Evolutionary conservation across 2,888 invertebrate species (phyloP), one percentile per base, ranked within the genome.

Genomic region (Leptura quadrifasciata): DNA sequence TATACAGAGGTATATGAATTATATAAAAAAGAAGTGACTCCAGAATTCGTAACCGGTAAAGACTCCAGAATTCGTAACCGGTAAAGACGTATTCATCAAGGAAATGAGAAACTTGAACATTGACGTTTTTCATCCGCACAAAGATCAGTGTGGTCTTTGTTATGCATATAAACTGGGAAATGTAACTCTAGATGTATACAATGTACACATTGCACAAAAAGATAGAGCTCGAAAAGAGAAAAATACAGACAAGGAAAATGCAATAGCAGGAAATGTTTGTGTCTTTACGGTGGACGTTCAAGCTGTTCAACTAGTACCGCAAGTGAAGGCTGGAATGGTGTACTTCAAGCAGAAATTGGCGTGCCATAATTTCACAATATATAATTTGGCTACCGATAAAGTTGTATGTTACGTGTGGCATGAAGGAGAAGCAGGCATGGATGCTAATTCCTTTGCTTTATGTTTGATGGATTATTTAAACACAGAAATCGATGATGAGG

Each of bases 341-440:
- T 74, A 78, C 58, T 79, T 79, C 39, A 80, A 79, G 31, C 75
- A 77, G 54, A 79, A 80, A 74, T 31, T 80, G 27, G 69, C 72
- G 1, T 79, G 79, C 80, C 24, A 79, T 31, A 75, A 79, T 47
- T 78, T 60, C 35, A 78, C 78, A 15, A 67, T 76, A 47, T 74
- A 76, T 57, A 73, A 73, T 27, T 52, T 75, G 70, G 60, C 68
- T 52, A 67, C 64, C 35, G 75, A 78, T 10, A 47, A 47, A 9
- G 79, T 81, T n/a, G 61, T 79, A 57, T 82, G 81, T 67, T 81
- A 80, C 69, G 79, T 81, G 15, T 81, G 79, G 78, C 81, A 79
- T 74, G 79, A 82, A 67, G 77, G 78, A 52, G 80, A 78, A 55
- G 78, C 77, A 17, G 74, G 74, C 12, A 76, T 81, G 75, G 78